phyloP scores from a whole-genome alignment of 2,113 vertebrate species.

The Laterallus jamaicensis region DNA sequence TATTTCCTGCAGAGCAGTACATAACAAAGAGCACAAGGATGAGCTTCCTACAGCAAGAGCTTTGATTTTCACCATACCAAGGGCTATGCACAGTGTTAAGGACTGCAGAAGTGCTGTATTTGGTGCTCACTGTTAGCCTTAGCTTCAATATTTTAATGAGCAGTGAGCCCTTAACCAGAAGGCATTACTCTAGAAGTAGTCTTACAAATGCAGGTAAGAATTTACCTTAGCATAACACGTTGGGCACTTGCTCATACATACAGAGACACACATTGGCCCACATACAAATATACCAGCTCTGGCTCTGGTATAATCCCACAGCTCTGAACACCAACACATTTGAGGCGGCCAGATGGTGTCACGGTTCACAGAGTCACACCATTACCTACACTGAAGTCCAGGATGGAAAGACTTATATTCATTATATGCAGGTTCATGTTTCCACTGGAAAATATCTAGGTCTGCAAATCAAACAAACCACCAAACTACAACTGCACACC shows the following conservation, averaged over 20 bases:
- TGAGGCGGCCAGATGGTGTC: background rate
- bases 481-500: background rate
- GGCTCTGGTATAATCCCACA: background rate
- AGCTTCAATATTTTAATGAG: background rate
- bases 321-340: background rate
- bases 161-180: background rate
- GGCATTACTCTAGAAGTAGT: background rate
- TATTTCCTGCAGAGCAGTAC: background rate
- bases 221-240: background rate
- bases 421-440: background rate
- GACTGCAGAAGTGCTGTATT: background rate
- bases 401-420: background rate
- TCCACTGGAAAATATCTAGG: background rate
- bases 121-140: background rate
- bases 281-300: background rate
- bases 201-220: background rate
- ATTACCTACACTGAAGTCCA: background rate
- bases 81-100: too few species aligned
- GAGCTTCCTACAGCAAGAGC: background rate
- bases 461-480: background rate
- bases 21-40: background rate
- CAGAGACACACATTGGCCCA: background rate
- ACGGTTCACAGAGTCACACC: background rate
- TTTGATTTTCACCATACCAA: background rate
- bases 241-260: background rate